Percentiles rank a stretch among this genome's conserved stretches.
Conservation (phyloP, 92 coral and sea anemone genomes). For the Actinostola sp. region DNA sequence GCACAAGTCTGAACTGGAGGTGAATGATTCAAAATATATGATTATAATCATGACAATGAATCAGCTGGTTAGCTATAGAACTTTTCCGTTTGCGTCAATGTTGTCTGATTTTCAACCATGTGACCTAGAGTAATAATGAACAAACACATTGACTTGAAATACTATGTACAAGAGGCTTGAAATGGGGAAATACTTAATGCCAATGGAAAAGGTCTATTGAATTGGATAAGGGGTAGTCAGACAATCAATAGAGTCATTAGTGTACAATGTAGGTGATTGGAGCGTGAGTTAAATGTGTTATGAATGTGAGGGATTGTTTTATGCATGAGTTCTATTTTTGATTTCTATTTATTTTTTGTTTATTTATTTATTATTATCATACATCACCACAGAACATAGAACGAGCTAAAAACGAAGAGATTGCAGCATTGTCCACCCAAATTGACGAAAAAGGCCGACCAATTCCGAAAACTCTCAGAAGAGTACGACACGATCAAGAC, state of each 20-base stretch:
- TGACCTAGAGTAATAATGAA: too few species aligned
- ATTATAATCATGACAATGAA: neutral
- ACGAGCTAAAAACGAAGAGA: conserved; percentile 69
- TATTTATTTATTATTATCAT: neutral
- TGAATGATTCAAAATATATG: neutral
- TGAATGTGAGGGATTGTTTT: neutral
- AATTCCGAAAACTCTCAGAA: conserved; percentile 55
- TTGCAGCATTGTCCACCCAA: conserved; percentile 55
- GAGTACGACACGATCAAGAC: conserved; percentile 57
- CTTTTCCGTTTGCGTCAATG: neutral
- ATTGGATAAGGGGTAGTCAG: too few species aligned
- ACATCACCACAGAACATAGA: conserved; percentile 53
- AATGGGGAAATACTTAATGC: too few species aligned
- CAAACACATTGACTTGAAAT: too few species aligned
- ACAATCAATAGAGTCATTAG: too few species aligned
- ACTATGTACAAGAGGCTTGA: too few species aligned
- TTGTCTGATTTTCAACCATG: too few species aligned
- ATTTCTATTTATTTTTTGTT: conserved; percentile 6
- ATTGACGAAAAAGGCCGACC: conserved; percentile 61
- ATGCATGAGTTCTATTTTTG: neutral
- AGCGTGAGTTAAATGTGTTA: too few species aligned
- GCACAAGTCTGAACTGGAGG: conserved; percentile 34
- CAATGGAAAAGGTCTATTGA: too few species aligned
- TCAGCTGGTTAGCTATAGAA: neutral
- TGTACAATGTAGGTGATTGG: too few species aligned